These are phyloP conservation scores for Trachemys scripta DNA, from an alignment of 2,113 vertebrate species.

Conservation along the genomic window DNA sequence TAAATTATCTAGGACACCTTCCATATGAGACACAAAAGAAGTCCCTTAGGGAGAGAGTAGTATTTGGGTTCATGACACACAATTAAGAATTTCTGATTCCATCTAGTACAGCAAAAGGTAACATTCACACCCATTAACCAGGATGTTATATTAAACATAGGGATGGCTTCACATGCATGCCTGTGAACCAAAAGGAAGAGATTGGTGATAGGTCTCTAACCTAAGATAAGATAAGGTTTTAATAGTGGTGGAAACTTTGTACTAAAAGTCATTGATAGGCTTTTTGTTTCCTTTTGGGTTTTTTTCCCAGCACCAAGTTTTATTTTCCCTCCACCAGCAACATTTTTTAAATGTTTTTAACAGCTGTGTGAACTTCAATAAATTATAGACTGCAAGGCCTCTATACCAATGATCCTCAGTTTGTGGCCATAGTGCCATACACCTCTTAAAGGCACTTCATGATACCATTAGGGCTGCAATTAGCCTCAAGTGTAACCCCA, in stretches of 20 bases:
- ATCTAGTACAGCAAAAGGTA: background rate
- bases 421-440: background rate
- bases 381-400: background rate
- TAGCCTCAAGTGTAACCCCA: background rate
- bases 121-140: background rate
- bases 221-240: slow-evolving; percentile 29
- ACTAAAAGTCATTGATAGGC: background rate
- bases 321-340: background rate
- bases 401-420: too few species aligned
- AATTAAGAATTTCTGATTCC: background rate
- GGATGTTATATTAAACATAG: background rate
- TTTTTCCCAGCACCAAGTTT: background rate
- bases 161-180: background rate
- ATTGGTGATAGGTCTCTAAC: background rate
- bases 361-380: background rate
- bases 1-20: background rate
- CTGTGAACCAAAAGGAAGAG: slow-evolving; percentile 36
- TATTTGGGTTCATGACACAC: background rate
- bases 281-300: background rate
- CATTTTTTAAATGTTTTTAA: background rate
- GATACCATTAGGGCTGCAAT: background rate
- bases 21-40: background rate
- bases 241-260: slow-evolving; percentile 31
- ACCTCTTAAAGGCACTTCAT: background rate
- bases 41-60: background rate